These are phyloP conservation scores for Catagonus wagneri DNA, from an alignment of 2,113 vertebrate species.

Conservation along the genomic window DNA sequence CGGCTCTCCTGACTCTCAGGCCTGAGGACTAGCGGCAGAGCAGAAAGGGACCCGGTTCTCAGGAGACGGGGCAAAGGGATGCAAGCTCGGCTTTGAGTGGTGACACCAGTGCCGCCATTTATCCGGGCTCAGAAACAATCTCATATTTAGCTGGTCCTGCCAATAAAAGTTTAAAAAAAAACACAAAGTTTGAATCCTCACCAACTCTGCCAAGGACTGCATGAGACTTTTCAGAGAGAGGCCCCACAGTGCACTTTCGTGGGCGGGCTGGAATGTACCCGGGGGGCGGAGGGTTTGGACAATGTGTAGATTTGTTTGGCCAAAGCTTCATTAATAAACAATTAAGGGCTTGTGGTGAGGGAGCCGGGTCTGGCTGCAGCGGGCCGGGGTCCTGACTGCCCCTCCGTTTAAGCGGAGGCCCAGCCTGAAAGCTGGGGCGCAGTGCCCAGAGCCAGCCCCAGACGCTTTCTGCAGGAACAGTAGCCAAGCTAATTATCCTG, in stretches of 20 bases:
- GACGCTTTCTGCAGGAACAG: constrained; percentile 63
- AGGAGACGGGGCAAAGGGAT: constrained; percentile 34
- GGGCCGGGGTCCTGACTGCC: neutral
- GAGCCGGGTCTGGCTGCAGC: constrained; percentile 6
- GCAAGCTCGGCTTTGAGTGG: constrained; percentile 43
- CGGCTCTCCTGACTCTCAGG: constrained; percentile 75
- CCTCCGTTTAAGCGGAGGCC: constrained; percentile 28
- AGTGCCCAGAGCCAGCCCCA: constrained; percentile 1
- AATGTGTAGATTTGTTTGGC: constrained; percentile 58
- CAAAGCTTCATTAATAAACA: constrained; percentile 71
- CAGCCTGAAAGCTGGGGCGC: neutral
- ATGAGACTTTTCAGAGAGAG: constrained; percentile 56
- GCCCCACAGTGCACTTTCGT: constrained; percentile 57
- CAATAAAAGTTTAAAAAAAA: constrained; percentile 45
- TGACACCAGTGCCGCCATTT: constrained; percentile 80
- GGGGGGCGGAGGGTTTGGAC: neutral
- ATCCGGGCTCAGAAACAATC: constrained; percentile 68
- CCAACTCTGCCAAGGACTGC: constrained; percentile 49
- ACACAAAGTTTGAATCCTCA: constrained; percentile 64
- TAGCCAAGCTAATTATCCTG: constrained; percentile 67
- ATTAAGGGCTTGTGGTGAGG: constrained; percentile 45
- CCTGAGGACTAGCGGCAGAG: constrained; percentile 80
- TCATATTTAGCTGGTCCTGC: constrained; percentile 64
- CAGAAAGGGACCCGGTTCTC: constrained; percentile 73
- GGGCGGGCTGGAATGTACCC: constrained; percentile 25